phyloP scores from a whole-genome alignment of 2,113 vertebrate genomes.

The Chloropsis cyanopogon region DNA sequence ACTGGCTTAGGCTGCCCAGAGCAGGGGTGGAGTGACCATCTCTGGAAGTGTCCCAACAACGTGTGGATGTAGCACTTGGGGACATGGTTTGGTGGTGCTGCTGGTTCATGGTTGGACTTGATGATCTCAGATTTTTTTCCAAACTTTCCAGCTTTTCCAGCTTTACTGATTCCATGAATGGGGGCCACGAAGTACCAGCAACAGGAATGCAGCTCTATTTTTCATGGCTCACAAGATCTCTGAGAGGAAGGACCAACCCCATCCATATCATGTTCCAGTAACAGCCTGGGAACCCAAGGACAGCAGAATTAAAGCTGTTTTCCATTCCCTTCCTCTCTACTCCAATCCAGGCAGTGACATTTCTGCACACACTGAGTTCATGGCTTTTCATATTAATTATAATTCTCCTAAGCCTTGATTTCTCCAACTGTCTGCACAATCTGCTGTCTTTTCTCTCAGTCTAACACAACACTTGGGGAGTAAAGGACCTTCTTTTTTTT shows the following conservation, averaged over 20 bases:
- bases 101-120: not conserved
- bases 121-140: not conserved
- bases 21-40: not conserved
- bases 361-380: not conserved
- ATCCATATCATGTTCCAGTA: rapidly evolving
- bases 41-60: not conserved
- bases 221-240: not conserved
- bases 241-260: not conserved
- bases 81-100: not conserved
- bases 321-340: not conserved
- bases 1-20: not conserved
- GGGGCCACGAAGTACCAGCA: not conserved
- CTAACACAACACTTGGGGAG: not conserved
- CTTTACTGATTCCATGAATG: not conserved
- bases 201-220: not conserved
- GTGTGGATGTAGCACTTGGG: not conserved
- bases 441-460: not conserved
- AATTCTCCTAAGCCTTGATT: not conserved
- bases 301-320: not conserved
- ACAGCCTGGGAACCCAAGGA: not conserved
- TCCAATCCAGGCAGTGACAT: not conserved
- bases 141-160: not conserved
- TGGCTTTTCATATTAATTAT: not conserved
- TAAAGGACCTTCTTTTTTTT: not conserved
- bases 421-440: conserved; percentile 7